These are phyloP conservation scores for Lutraria rhynchaena DNA, from an alignment of 1,140 invertebrate species.

Conservation along the genomic window DNA sequence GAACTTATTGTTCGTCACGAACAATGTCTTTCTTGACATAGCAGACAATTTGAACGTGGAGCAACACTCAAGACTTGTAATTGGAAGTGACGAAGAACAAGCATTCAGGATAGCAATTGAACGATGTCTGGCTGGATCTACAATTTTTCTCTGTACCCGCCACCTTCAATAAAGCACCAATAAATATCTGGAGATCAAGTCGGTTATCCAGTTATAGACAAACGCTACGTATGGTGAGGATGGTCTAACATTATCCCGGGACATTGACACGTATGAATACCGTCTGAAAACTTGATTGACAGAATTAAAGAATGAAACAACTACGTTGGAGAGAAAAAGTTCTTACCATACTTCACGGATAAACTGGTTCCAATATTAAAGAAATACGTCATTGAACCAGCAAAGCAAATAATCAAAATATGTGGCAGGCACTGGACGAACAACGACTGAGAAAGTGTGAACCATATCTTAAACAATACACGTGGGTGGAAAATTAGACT, in stretches of 20 bases:
- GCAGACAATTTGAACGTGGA: neutral
- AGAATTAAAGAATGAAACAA: neutral
- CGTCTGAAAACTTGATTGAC: neutral
- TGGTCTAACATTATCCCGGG: neutral
- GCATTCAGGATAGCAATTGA: neutral
- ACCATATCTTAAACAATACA: neutral
- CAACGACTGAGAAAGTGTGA: conserved; percentile 17
- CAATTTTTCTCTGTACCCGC: conserved; percentile 12
- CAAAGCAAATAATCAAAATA: neutral
- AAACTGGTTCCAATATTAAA: conserved; percentile 8
- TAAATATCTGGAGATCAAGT: conserved; percentile 31
- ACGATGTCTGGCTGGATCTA: neutral
- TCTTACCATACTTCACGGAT: conserved; percentile 4
- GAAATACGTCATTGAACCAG: neutral
- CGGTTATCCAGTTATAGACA: conserved; percentile 5
- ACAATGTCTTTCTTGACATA: conserved; percentile 35
- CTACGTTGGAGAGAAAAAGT: neutral
- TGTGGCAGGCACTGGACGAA: conserved; percentile 15
- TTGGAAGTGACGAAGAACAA: conserved; percentile 12
- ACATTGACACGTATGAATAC: conserved; percentile 1
- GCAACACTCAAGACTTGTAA: conserved; percentile 14
- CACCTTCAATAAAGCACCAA: conserved; percentile 33
- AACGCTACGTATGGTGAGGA: neutral
- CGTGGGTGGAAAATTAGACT: neutral
- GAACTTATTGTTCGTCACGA: conserved; percentile 11